Conservation (phyloP, 2,113 vertebrate genomes). For the Brachypteracias leptosomus region DNA sequence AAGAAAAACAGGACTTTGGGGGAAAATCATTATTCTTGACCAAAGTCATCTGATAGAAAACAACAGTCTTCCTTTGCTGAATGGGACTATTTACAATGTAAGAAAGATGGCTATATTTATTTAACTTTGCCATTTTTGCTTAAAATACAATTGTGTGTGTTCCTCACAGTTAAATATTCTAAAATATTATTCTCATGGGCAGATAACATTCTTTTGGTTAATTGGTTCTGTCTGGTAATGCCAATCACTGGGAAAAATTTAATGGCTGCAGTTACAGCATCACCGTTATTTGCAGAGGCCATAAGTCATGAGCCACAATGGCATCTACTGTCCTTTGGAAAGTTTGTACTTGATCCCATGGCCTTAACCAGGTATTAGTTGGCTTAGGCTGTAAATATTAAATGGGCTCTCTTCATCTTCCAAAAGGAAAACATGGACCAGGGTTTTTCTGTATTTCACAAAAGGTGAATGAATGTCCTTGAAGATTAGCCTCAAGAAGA, state of each 20-base stretch:
- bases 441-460: not conserved
- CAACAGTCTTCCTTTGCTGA: not conserved
- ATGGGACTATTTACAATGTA: not conserved
- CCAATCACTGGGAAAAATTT: not conserved
- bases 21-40: not conserved
- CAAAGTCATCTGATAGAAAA: slow-evolving; percentile 21
- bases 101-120: not conserved
- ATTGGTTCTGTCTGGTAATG: not conserved
- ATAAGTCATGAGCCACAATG: rapidly evolving
- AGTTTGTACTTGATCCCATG: not conserved
- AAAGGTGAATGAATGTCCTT: not conserved
- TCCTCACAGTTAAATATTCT: not conserved
- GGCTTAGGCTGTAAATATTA: not conserved
- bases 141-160: not conserved
- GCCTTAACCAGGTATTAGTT: not conserved
- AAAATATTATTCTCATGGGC: not conserved
- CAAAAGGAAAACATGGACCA: not conserved
- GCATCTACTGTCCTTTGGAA: not conserved
- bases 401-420: not conserved
- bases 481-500: not conserved
- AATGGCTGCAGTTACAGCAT: not conserved
- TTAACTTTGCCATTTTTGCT: not conserved
- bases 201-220: not conserved
- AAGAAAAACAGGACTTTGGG: not conserved
- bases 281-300: not conserved